These are phyloP conservation scores for Sorex araneus DNA, from an alignment of 2,113 vertebrate genomes.

Conservation along the genomic window DNA sequence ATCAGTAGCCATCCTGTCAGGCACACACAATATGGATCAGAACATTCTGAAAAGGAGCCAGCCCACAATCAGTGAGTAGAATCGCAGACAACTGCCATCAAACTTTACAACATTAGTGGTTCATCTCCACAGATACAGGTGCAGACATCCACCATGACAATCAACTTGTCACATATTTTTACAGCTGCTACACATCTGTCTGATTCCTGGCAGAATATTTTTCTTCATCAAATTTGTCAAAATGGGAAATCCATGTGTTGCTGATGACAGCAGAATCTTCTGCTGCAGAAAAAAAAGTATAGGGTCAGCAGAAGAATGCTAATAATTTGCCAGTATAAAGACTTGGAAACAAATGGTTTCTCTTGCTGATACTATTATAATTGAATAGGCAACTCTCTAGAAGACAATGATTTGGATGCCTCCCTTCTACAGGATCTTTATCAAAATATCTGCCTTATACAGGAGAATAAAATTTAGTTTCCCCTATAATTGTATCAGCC, in stretches of 20 bases:
- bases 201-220: slow-evolving; percentile 65
- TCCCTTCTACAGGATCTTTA: not conserved
- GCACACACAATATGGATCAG: not conserved
- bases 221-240: slow-evolving; percentile 71
- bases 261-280: slow-evolving; percentile 33
- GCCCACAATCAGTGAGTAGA: not conserved
- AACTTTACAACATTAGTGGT: slow-evolving; percentile 23
- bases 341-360: slow-evolving; percentile 44
- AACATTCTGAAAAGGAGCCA: slow-evolving; percentile 38
- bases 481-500: not conserved
- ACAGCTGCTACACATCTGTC: slow-evolving; percentile 46
- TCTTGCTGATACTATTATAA: slow-evolving; percentile 11
- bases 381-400: slow-evolving; percentile 27
- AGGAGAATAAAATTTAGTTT: slow-evolving; percentile 31
- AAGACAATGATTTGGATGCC: not conserved
- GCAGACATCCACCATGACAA: slow-evolving; percentile 42
- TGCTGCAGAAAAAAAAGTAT: not conserved
- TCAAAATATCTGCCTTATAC: not conserved
- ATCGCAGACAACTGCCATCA: slow-evolving; percentile 10
- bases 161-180: slow-evolving; percentile 60
- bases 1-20: not conserved
- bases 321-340: not conserved
- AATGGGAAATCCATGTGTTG: slow-evolving; percentile 51
- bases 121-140: slow-evolving; percentile 53
- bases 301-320: slow-evolving; percentile 33